A percentile compares a stretch with the other conserved stretches of the same genome.
These are phyloP conservation scores for Colius striatus DNA, from an alignment of 2,113 vertebrate genomes.

Conservation along the genomic window DNA sequence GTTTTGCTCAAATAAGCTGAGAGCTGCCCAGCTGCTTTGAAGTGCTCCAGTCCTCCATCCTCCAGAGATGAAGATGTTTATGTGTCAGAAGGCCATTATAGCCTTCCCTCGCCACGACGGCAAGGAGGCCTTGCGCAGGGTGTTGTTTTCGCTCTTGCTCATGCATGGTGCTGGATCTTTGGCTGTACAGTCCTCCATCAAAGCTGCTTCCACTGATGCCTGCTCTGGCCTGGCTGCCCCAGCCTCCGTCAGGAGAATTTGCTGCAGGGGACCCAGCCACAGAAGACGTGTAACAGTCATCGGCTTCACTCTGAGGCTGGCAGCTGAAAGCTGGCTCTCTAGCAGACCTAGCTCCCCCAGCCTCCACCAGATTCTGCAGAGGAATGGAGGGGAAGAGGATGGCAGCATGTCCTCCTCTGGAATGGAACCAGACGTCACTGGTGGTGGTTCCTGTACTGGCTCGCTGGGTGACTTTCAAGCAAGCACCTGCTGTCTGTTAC, in stretches of 20 bases:
- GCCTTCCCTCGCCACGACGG: accelerated
- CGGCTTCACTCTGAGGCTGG: neutral
- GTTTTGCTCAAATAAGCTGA: conserved; percentile 1
- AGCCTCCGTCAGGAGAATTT: too few species aligned
- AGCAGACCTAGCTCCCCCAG: neutral
- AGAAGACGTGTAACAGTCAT: accelerated
- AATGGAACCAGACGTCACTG: accelerated
- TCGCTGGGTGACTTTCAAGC: accelerated
- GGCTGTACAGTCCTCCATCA: accelerated
- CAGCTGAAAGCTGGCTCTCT: neutral
- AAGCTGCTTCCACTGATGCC: neutral
- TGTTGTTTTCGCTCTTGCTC: too few species aligned
- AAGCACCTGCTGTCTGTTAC: neutral
- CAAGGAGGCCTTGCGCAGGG: too few species aligned
- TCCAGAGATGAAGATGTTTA: neutral
- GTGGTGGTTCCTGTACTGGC: neutral
- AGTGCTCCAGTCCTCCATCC: neutral
- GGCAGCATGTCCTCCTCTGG: neutral
- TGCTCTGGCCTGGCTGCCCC: accelerated
- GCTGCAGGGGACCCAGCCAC: too few species aligned
- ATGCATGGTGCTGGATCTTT: accelerated
- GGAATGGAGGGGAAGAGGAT: accelerated
- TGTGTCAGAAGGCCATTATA: neutral
- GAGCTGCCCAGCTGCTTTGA: neutral
- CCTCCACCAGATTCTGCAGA: neutral